A percentile compares a stretch with the other conserved stretches of the same genome.
Evolutionary conservation across 2,113 vertebrate species (phyloP).

Genomic region (Cercocebus atys): DNA sequence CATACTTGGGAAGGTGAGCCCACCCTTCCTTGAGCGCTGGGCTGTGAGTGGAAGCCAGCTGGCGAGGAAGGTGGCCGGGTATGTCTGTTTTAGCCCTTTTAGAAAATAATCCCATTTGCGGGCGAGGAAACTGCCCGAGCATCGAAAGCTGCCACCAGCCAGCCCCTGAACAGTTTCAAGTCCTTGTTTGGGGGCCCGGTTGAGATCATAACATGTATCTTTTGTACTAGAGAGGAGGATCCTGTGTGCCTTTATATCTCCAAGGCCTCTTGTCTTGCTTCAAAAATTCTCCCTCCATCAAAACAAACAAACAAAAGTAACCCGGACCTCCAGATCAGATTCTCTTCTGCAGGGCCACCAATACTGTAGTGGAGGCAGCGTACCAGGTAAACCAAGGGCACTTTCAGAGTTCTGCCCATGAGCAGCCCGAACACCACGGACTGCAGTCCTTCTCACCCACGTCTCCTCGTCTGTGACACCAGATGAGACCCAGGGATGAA

Average conservation of each 20-base stretch:
- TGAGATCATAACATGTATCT: background rate
- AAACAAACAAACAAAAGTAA: background rate
- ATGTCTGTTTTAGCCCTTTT: background rate
- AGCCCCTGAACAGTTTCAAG: too few species aligned
- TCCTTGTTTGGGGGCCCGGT: background rate
- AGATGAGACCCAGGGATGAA: background rate
- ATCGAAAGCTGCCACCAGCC: background rate
- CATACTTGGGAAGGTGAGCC: background rate
- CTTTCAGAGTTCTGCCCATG: background rate
- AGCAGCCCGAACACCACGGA: too few species aligned
- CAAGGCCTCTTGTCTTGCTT: background rate
- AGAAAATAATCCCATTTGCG: background rate
- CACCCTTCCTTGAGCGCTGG: rapidly evolving
- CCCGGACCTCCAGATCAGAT: rapidly evolving
- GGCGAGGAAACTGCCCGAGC: background rate
- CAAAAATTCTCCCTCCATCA: background rate
- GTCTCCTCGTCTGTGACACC: background rate
- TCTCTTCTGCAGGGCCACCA: rapidly evolving
- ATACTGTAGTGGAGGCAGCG: background rate
- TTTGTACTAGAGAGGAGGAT: background rate
- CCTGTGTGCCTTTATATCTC: background rate
- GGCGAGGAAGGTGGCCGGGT: background rate
- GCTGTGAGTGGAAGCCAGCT: background rate
- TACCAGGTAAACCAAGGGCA: background rate
- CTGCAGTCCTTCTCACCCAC: rapidly evolving